Evolutionary conservation across 2,888 invertebrate genomes (phyloP), one percentile per base, ranked within the genome.

Genomic region (Drosophila anomalata): DNA sequence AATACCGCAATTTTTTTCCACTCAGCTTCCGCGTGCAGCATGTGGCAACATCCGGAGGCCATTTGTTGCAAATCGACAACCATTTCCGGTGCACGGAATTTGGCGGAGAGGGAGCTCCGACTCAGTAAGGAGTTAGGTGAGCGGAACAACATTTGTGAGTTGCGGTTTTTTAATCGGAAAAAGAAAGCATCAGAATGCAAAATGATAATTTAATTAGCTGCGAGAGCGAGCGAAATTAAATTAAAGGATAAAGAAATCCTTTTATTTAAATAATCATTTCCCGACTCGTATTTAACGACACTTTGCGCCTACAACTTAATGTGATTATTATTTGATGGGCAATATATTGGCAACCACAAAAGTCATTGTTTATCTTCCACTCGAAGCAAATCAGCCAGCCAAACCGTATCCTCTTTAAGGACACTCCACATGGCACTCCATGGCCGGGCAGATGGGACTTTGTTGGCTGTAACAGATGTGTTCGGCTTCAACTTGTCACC

Each of bases 61-160:
- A 87, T 88, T 88, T 86, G 87, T 81, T 81, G 72, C 82, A 84
- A 88, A 87, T 88, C 84, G 88, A 84, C 84, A 79, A 70, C 63
- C 76, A 75, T 79, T 88, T 86, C 88, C 88, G 88, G 77, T 78
- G 82, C 72, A 69, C 46, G 41, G 39, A 77, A 53, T 57, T 17
- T 57, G 24, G n/a, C 8, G 3, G 17, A 12, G 14, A 20, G 22
- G 22, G 53, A 3, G 29, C 2, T 7, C 7, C 24, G 24, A 24
- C 39, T 31, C 17, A 17, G 46, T 4, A 22, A 22, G 22, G 22
- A 24, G 61, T 31, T 29, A n/a, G 61, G 39, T 11, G 24, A 26
- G 41, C 61, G 55, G 47, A 52, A 62, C 52, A 80, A 48, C 80
- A 80, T 75, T 78, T 65, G 69, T 68, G 69, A 68, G 59, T 24